Base-by-base conservation (phyloP, 2,888 invertebrate species). In the Lithophane leautieri region DNA sequence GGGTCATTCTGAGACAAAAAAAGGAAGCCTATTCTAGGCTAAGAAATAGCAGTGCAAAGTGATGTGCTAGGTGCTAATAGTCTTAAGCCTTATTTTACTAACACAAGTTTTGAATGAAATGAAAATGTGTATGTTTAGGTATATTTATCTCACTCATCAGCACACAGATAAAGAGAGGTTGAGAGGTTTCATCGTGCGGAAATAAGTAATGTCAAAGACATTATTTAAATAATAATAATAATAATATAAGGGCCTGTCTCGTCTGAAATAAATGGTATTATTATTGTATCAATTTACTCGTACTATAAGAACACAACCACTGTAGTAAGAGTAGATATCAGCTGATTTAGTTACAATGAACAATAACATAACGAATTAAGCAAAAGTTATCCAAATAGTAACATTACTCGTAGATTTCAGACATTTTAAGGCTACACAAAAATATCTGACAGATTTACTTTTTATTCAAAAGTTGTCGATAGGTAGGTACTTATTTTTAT, bases 1-100 rank as follows among this genome's bases (percentile, higher is more conserved):
- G 86, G 76, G 75, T 16, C 70, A 87, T 87, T 87, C 86, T 80
- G 50, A n/a, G 42, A 58, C 11, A 22, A 28, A 58, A 58, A 28
- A 28, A 28, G 28, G 56, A 28, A 58, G 58, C 58, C 16, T 28
- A 28, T 28, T 0, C 25, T 4, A 54, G n/a, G 6, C n/a, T 25
- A 54, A n/a, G 12, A 54, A 54, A 54, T 50, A 22, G 1, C 50
- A 9, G 19, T 50, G 22, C 50, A 19, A 50, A 50, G 8, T 22
- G 50, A 9, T 22, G 50, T 50, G 50, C 22, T 50, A 50, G n/a
- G n/a, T n/a, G n/a, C 22, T 50, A 22, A 22, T 22, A 22, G 22
- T 9, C 50, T 22, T 50, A 50, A 50, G 19, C 47, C 16, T 47
- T 47, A 50, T 50, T 50, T n/a, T n/a, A n/a, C n/a, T 50, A 50